A percentile compares a stretch with the other conserved stretches of the same genome.
phyloP scores from a whole-genome alignment of 2,113 vertebrate species.

The Callorhinus ursinus region DNA sequence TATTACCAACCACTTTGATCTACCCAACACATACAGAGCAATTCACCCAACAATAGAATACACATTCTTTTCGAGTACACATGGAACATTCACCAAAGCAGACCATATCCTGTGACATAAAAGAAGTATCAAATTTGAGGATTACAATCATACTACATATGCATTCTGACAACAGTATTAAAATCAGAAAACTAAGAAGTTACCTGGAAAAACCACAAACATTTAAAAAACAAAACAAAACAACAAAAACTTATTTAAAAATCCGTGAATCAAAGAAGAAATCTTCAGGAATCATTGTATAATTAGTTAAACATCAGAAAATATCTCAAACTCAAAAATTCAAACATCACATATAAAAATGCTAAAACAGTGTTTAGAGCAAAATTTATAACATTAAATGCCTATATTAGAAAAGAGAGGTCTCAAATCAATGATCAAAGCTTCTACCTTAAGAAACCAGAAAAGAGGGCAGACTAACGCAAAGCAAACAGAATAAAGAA shows the following conservation, averaged over 20 bases:
- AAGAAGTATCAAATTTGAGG: background rate
- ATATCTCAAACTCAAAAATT: background rate
- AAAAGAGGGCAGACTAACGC: background rate
- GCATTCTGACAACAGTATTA: background rate
- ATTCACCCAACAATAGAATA: background rate
- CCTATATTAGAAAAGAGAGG: background rate
- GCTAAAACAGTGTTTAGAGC: background rate
- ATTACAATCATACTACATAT: background rate
- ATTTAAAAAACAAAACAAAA: background rate
- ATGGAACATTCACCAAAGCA: background rate
- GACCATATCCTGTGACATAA: background rate
- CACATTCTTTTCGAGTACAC: background rate
- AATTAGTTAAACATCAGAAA: background rate
- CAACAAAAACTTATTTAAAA: background rate
- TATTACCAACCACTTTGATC: background rate
- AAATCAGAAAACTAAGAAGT: slow-evolving; percentile 19
- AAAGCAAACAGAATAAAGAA: background rate
- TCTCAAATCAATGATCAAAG: background rate
- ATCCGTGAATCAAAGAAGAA: background rate
- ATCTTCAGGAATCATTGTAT: background rate
- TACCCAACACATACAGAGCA: background rate
- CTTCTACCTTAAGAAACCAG: background rate
- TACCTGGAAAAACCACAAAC: background rate
- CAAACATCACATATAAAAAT: background rate
- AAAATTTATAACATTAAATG: background rate